Percentiles rank a stretch among this genome's conserved stretches.
These are phyloP conservation scores for Norana najaformis DNA, from an alignment of 2,888 invertebrate species.

Conservation along the genomic window DNA sequence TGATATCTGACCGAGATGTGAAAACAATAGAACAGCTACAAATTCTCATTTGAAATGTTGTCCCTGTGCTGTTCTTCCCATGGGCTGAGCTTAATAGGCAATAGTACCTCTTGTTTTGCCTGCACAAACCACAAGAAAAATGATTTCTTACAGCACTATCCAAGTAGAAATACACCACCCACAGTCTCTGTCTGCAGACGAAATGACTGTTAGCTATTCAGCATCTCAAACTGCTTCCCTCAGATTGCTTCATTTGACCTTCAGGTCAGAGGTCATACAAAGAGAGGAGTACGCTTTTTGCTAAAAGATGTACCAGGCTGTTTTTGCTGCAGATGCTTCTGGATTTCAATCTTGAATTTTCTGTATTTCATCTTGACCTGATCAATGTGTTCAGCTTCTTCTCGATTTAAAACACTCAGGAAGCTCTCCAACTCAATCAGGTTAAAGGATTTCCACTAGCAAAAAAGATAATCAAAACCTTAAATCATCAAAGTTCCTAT, in stretches of 20 bases:
- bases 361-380: conserved; percentile 54
- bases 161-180: background rate
- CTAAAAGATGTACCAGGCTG: background rate
- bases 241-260: background rate
- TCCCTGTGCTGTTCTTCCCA: background rate
- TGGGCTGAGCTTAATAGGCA: background rate
- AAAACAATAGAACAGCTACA: background rate
- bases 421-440: conserved; percentile 68
- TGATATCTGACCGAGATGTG: background rate
- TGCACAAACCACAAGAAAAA: background rate
- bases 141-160: background rate
- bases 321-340: background rate
- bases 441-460: conserved; percentile 67
- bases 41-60: background rate
- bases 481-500: background rate
- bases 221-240: too few relatives aligned
- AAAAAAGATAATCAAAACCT: background rate
- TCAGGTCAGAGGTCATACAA: background rate
- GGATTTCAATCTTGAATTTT: background rate
- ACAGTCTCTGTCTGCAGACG: conserved; percentile 13
- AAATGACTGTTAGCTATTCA: background rate
- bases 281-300: background rate
- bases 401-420: conserved; percentile 66
- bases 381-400: conserved; percentile 65
- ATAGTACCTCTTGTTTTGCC: too few relatives aligned